Evolutionary conservation across 2,113 vertebrate species (phyloP).

Genomic region (Dolichotis patagonum): DNA sequence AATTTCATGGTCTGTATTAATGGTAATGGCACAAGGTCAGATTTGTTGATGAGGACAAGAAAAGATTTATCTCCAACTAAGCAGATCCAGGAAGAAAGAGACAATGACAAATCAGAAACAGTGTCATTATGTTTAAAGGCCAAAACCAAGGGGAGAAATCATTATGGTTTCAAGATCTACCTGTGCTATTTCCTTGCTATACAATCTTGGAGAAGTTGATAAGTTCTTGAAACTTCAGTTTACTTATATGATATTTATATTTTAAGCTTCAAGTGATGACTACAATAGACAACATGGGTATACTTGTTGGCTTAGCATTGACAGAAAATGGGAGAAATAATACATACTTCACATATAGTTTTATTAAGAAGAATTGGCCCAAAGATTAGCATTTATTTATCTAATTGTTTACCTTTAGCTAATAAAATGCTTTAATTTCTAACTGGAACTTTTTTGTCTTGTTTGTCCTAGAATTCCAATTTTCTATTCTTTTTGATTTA

Average conservation of each 20-base stretch:
- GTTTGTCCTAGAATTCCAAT: slow-evolving; percentile 23
- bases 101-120: background rate
- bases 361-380: slow-evolving; percentile 39
- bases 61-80: background rate
- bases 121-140: background rate
- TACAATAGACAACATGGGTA: background rate
- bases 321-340: background rate
- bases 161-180: background rate
- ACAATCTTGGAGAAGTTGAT: background rate
- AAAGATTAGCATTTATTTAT: background rate
- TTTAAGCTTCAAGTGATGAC: background rate
- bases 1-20: background rate
- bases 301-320: background rate
- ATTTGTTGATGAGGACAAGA: background rate
- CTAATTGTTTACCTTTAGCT: slow-evolving; percentile 8
- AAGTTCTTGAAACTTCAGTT: background rate
- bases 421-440: slow-evolving; percentile 36
- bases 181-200: background rate
- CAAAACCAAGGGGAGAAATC: background rate
- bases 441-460: background rate
- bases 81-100: background rate
- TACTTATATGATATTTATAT: background rate
- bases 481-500: background rate
- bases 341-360: background rate
- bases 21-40: background rate